Conservation (phyloP, 1,140 invertebrate genomes). For the Pemphigus obesinymphae region DNA sequence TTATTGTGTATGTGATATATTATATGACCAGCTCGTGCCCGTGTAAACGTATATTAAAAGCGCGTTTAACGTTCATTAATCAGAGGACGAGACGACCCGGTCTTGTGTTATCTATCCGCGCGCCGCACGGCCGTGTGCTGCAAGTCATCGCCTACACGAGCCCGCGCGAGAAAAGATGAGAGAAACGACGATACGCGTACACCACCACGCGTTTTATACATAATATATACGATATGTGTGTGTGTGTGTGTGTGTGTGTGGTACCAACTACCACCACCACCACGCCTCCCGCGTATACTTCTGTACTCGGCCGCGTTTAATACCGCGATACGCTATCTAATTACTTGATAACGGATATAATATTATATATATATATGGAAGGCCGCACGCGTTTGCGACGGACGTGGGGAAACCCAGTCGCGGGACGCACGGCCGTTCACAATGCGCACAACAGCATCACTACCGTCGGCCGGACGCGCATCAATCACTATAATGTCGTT, state of each 20-base stretch:
- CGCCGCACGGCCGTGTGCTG: not conserved
- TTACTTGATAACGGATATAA: not conserved
- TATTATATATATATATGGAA: not conserved
- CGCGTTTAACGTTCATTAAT: slow-evolving; percentile 37
- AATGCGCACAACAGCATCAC: too few relatives aligned
- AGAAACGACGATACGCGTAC: not conserved
- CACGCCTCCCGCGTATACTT: too few relatives aligned
- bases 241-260: not conserved
- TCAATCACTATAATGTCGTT: not conserved
- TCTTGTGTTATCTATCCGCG: slow-evolving; percentile 24
- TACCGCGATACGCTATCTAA: not conserved
- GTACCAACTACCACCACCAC: too few relatives aligned
- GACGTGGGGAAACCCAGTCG: too few relatives aligned
- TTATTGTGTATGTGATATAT: too few relatives aligned
- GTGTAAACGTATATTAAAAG: slow-evolving; percentile 33
- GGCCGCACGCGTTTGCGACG: too few relatives aligned
- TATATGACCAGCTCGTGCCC: not conserved
- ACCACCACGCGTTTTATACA: not conserved
- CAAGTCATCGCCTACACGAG: slow-evolving; percentile 5
- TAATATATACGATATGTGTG: not conserved
- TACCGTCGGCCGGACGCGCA: not conserved
- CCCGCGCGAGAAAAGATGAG: not conserved
- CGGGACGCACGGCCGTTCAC: not conserved
- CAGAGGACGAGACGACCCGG: not conserved
- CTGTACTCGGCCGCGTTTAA: too few relatives aligned